phyloP scores from a whole-genome alignment of 2,888 invertebrate species.

The Lasiommata megera region DNA sequence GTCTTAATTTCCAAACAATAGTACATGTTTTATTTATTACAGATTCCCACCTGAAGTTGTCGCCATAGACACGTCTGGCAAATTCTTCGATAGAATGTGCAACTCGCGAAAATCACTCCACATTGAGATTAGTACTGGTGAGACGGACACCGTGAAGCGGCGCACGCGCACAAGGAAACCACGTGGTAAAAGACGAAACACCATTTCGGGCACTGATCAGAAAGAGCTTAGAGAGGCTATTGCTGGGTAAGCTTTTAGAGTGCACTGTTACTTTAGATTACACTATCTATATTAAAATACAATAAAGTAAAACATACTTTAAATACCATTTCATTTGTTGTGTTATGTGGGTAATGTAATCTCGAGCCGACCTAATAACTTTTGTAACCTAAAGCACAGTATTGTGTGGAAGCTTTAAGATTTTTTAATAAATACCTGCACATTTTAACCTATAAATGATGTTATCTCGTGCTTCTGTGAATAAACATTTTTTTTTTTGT shows the following conservation, averaged over 20 bases:
- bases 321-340: background rate
- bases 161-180: slow-evolving; percentile 88
- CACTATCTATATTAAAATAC: slow-evolving; percentile 50
- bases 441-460: slow-evolving; percentile 71
- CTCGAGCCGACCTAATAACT: slow-evolving; percentile 60
- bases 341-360: slow-evolving; percentile 61
- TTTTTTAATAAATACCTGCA: slow-evolving; percentile 63
- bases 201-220: slow-evolving; percentile 94
- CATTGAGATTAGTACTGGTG: slow-evolving; percentile 69
- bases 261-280: slow-evolving; percentile 69
- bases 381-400: slow-evolving; percentile 68
- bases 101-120: slow-evolving; percentile 91
- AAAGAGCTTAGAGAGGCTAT: slow-evolving; percentile 93
- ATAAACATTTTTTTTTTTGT: slow-evolving; percentile 62
- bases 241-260: slow-evolving; percentile 87
- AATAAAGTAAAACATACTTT: background rate
- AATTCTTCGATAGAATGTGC: slow-evolving; percentile 94
- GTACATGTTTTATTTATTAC: slow-evolving; percentile 27
- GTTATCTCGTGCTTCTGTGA: slow-evolving; percentile 74
- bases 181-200: slow-evolving; percentile 92
- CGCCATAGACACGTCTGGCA: slow-evolving; percentile 93
- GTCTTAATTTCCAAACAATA: too few species aligned
- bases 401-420: slow-evolving; percentile 68
- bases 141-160: slow-evolving; percentile 85
- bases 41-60: slow-evolving; percentile 95